Evolutionary conservation across 2,797 vertebrate genomes (phyloP).

Genomic region (Anolis apletophallus): DNA sequence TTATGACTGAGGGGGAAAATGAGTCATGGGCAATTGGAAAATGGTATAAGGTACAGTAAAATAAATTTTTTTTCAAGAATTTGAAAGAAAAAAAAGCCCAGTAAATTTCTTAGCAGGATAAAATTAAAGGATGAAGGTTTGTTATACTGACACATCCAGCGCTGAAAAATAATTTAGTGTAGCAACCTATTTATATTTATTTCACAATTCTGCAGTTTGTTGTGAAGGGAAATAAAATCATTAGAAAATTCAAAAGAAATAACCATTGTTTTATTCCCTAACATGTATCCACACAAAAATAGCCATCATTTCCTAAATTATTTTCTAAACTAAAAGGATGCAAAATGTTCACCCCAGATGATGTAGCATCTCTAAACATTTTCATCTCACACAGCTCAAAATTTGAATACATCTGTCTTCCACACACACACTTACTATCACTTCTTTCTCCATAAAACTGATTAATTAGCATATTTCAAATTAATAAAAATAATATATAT

Average conservation of each 20-base stretch:
- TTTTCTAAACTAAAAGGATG: not conserved
- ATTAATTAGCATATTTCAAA: no score
- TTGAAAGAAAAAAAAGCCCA: not conserved
- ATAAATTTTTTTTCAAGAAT: conserved; percentile 20
- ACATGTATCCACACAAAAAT: not conserved
- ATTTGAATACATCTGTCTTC: not conserved
- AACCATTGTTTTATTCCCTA: not conserved
- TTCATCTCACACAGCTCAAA: not conserved
- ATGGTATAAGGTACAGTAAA: not conserved
- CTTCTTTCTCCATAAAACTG: not conserved
- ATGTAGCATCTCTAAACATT: not conserved
- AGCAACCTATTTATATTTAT: conserved; percentile 21
- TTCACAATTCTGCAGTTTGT: conserved; percentile 1
- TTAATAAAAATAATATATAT: no score
- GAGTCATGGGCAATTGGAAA: conserved; percentile 6
- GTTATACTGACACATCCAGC: not conserved
- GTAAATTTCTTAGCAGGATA: not conserved
- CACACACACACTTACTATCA: not conserved
- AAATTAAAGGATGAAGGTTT: not conserved
- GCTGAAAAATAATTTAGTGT: not conserved
- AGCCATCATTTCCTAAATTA: not conserved
- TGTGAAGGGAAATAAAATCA: not conserved
- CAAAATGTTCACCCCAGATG: not conserved
- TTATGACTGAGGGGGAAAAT: not conserved
- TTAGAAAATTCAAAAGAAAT: not conserved